Evolutionary conservation across 2,797 vertebrate species (phyloP), one percentile per base, ranked within the genome.

Genomic region (Tokudaia muenninki): DNA sequence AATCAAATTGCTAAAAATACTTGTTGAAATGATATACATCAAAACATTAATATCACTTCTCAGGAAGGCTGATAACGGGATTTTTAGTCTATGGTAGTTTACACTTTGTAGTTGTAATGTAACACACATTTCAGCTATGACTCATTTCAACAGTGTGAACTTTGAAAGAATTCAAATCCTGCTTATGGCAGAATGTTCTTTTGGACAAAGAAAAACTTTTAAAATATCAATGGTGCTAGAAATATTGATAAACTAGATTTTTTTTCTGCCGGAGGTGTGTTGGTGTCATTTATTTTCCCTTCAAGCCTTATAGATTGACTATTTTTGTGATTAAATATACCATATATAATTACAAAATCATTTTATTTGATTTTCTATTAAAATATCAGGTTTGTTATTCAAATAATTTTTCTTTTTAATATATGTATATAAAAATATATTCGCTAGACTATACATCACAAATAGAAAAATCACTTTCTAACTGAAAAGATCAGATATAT

Each of bases 361-460:
- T 89, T 89, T 82, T 59, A 70, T 52, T 90, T 72, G 61, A 37
- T 37, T 72, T 72, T 72, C 19, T 72, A 72, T 21, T n/a, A 75
- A 67, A 34, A 57, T 91, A 82, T 52, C 8, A 80, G n/a, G 16
- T 10, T 29, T 74, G 8, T 74, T 10, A 3, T 14, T 74, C 29
- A 92, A 89, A 81, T 77, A 96, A 52, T 95, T 92, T 91, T 90
- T 7, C 16, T 79, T 11, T 75, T 52, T 47, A 52, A 47, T 82
- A 12, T 13, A 67, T 78, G 1, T 93, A 12, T 34, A 24, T 31
- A 65, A 65, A 67, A n/a, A 44, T 3, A 11, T 70, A n/a, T 57
- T 37, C 7, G 0, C 17, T 5, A 72, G 22, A 26, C 4, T 72
- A 29, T 37, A 1, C 13, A 37, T 37, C 22, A 37, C 22, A 72